These are phyloP conservation scores for Globia sparganii DNA, from an alignment of 2,888 invertebrate species.

Conservation along the genomic window DNA sequence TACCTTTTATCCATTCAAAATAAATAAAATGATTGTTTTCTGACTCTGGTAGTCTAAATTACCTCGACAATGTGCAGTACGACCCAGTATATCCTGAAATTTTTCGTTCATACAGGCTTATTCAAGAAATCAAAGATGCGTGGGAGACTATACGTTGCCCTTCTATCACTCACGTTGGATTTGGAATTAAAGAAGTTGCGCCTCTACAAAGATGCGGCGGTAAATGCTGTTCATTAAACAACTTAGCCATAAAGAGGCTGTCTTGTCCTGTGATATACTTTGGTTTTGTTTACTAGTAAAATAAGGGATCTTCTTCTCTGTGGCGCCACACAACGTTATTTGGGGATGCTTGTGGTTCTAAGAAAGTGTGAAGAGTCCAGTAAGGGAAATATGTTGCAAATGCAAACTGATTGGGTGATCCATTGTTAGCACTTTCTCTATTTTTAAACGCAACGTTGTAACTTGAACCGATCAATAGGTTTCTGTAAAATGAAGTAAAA, in stretches of 20 bases:
- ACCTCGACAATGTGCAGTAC: slow-evolving; percentile 54
- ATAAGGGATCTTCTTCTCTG: neutral
- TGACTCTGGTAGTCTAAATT: slow-evolving; percentile 38
- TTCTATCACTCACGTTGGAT: slow-evolving; percentile 72
- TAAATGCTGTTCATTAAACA: slow-evolving; percentile 64
- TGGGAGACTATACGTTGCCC: slow-evolving; percentile 76
- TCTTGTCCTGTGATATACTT: neutral
- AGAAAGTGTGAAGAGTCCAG: neutral
- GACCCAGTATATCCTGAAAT: slow-evolving; percentile 71
- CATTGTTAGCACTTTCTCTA: neutral
- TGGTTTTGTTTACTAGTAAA: neutral
- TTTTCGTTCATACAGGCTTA: slow-evolving; percentile 72
- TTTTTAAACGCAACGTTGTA: neutral
- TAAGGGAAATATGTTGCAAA: neutral
- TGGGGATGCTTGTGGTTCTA: neutral
- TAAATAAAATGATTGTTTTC: slow-evolving; percentile 44
- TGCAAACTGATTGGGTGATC: neutral
- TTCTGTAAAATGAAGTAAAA: slow-evolving; percentile 5
- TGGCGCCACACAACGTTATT: neutral
- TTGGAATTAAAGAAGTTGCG: slow-evolving; percentile 70
- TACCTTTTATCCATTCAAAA: slow-evolving; percentile 39
- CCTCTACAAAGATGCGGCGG: slow-evolving; percentile 75
- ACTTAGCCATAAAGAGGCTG: neutral
- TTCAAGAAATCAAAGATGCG: slow-evolving; percentile 73
- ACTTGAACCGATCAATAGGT: neutral